phyloP scores from a whole-genome alignment of 2,113 vertebrate genomes.

The Gadus chalcogrammus region DNA sequence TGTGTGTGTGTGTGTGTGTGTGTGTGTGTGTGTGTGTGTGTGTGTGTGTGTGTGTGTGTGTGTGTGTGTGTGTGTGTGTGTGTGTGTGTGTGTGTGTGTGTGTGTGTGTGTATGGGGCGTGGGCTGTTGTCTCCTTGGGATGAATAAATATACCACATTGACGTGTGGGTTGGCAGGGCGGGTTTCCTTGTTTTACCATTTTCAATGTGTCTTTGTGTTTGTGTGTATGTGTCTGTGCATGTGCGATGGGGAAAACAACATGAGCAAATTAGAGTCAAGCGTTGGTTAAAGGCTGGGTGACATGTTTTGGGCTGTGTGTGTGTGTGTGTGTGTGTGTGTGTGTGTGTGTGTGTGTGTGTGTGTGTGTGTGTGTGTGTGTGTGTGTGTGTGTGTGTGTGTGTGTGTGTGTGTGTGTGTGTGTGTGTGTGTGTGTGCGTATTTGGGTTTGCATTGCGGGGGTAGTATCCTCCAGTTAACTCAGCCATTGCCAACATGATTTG shows the following conservation, averaged over 20 bases:
- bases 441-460: background rate
- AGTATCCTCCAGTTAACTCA: slow-evolving; percentile 33
- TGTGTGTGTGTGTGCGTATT: background rate
- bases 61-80: too few relatives aligned
- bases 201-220: background rate
- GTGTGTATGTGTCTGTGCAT: background rate
- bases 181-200: too few relatives aligned
- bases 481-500: slow-evolving; percentile 38
- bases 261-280: background rate
- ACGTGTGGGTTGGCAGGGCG: too few relatives aligned
- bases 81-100: too few relatives aligned
- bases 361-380: background rate
- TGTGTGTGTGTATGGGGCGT: too few relatives aligned
- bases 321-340: slow-evolving; percentile 7
- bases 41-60: too few relatives aligned
- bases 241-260: background rate
- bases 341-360: background rate
- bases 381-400: background rate
- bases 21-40: too few relatives aligned
- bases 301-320: background rate
- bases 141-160: too few relatives aligned
- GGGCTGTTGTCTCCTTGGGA: too few relatives aligned
- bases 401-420: slow-evolving; percentile 5
- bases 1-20: too few relatives aligned
- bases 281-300: background rate